These are phyloP conservation scores for Eupithecia subumbrata DNA, from an alignment of 2,888 invertebrate genomes.

Conservation along the genomic window DNA sequence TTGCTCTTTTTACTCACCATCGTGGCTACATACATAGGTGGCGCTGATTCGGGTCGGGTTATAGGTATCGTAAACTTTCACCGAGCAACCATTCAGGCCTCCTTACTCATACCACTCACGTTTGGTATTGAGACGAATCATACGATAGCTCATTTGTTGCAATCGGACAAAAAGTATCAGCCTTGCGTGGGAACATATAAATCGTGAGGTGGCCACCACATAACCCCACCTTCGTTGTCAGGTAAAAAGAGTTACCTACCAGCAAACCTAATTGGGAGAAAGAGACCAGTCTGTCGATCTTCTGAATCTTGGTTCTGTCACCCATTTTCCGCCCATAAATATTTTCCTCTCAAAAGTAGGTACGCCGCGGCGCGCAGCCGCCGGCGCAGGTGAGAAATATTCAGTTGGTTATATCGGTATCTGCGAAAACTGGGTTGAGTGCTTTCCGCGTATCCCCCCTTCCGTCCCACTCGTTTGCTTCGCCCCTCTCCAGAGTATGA, in stretches of 20 bases:
- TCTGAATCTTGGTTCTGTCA: neutral
- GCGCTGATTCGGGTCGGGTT: no score
- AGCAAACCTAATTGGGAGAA: no score
- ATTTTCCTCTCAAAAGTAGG: slow-evolving; percentile 49
- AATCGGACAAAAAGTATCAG: no score
- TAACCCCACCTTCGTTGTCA: no score
- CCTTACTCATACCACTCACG: neutral
- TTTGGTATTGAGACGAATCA: no score
- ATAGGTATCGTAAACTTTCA: neutral
- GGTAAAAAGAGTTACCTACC: no score
- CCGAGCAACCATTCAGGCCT: neutral
- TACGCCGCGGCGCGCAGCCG: slow-evolving; percentile 52
- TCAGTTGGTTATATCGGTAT: slow-evolving; percentile 80
- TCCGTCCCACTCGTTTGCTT: slow-evolving; percentile 26
- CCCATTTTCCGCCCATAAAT: neutral
- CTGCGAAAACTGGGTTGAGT: slow-evolving; percentile 74
- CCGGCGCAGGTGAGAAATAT: slow-evolving; percentile 77
- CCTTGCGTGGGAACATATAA: no score
- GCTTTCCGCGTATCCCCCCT: slow-evolving; percentile 63
- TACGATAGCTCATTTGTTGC: no score
- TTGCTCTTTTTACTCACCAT: no score
- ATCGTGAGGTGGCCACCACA: no score
- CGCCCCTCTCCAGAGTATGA: slow-evolving; percentile 31
- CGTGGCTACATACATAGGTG: no score
- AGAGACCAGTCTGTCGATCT: no score